phyloP scores from a whole-genome alignment of 53 echinoderm and acorn worm species.

The Henricia sp. region DNA sequence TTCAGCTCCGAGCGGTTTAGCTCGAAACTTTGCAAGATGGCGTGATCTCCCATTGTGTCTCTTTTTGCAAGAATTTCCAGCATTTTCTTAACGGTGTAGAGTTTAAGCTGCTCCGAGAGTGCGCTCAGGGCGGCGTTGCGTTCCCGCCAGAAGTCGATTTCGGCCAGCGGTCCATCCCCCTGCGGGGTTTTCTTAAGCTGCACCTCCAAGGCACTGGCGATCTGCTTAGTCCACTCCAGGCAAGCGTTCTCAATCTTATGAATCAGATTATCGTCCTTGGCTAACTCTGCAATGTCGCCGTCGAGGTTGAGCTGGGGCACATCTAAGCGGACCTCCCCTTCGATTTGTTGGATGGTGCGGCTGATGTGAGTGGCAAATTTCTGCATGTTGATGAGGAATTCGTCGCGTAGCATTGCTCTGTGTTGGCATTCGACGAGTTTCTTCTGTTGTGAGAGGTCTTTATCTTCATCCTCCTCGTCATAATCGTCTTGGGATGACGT shows the following conservation, averaged over 20 bases:
- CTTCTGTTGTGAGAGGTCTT: slow-evolving; percentile 59
- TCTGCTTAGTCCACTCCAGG: slow-evolving; percentile 97
- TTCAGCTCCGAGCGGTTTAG: slow-evolving; percentile 94
- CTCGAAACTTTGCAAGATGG: slow-evolving; percentile 96
- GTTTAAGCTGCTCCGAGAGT: slow-evolving; percentile 92
- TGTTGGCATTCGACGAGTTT: slow-evolving; percentile 77
- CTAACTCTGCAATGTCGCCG: slow-evolving; percentile 82
- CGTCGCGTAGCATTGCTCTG: slow-evolving; percentile 87
- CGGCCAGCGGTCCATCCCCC: slow-evolving; percentile 94
- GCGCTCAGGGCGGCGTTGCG: slow-evolving; percentile 94
- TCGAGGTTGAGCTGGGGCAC: slow-evolving; percentile 82
- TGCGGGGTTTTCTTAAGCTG: slow-evolving; percentile 95
- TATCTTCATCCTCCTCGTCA: slow-evolving; percentile 68
- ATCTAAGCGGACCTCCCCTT: slow-evolving; percentile 96
- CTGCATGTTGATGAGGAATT: slow-evolving; percentile 99
- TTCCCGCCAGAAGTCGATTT: slow-evolving; percentile 99
- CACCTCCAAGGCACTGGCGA: slow-evolving; percentile 86
- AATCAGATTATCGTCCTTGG: slow-evolving; percentile 81
- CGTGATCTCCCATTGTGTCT: slow-evolving; percentile 91
- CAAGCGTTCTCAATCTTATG: slow-evolving; percentile 84
- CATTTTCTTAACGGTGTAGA: slow-evolving; percentile 89
- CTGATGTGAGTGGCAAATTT: slow-evolving; percentile 96
- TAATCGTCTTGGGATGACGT: slow-evolving; percentile 69
- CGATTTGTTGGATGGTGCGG: slow-evolving; percentile 98
- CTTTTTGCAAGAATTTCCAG: slow-evolving; percentile 89